phyloP scores from a whole-genome alignment of 2,113 vertebrate species.

The Pomatorhinus ruficollis region DNA sequence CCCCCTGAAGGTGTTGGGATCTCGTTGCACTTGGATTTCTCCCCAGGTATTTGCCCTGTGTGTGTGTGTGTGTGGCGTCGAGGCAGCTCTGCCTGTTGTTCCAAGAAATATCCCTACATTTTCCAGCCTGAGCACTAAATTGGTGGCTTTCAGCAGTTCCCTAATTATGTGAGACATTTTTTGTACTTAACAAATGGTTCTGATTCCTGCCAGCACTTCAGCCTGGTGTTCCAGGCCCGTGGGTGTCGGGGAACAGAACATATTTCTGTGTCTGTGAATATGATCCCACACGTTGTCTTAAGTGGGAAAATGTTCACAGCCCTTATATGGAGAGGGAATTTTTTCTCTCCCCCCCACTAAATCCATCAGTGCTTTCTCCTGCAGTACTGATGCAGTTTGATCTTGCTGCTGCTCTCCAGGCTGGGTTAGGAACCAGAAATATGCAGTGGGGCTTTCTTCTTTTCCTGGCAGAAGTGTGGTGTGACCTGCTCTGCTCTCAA shows the following conservation, averaged over 20 bases:
- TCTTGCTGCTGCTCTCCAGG: background rate
- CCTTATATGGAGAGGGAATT: slow-evolving; percentile 50
- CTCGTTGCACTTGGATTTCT: background rate
- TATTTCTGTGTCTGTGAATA: slow-evolving; percentile 75
- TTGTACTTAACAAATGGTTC: slow-evolving; percentile 68
- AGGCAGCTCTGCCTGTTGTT: slow-evolving; percentile 6
- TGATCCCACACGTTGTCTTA: slow-evolving; percentile 73
- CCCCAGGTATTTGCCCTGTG: background rate
- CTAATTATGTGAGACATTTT: slow-evolving; percentile 61
- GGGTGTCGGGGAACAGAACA: slow-evolving; percentile 75
- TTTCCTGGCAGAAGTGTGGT: background rate
- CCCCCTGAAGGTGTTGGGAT: background rate
- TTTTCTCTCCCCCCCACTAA: background rate
- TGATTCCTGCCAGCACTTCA: slow-evolving; percentile 70
- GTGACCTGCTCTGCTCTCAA: background rate
- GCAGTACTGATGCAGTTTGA: background rate
- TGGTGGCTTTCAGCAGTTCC: slow-evolving; percentile 62
- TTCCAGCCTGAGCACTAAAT: slow-evolving; percentile 55
- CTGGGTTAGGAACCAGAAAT: background rate
- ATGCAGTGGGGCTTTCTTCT: background rate
- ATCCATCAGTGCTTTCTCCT: slow-evolving; percentile 12
- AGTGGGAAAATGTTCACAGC: slow-evolving; percentile 66
- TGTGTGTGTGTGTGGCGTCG: background rate
- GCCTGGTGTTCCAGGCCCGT: slow-evolving; percentile 64
- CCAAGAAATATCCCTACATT: background rate